Percentiles rank a stretch among this genome's conserved stretches.
Conservation (phyloP, 2,888 invertebrate genomes). For the Chloroclystis v-ata region DNA sequence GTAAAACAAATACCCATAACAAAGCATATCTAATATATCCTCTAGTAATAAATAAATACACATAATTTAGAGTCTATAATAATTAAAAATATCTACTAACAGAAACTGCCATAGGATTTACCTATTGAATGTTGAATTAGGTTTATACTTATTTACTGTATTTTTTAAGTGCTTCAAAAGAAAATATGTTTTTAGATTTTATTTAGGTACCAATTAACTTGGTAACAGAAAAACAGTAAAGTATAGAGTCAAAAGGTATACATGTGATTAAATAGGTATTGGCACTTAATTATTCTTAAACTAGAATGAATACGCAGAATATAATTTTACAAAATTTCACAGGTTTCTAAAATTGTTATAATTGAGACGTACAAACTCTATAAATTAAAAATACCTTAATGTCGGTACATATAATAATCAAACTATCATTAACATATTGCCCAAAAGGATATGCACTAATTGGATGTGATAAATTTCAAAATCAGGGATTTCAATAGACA, state of each 20-base stretch:
- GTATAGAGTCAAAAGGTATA: too few species aligned
- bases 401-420: too few species aligned
- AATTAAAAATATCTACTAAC: slow-evolving; percentile 9
- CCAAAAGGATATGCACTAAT: slow-evolving; percentile 52
- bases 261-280: slow-evolving; percentile 33
- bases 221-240: too few species aligned
- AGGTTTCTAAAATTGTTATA: too few species aligned
- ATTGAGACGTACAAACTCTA: too few species aligned
- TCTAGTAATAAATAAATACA: slow-evolving; percentile 31
- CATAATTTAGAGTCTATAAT: not conserved
- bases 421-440: slow-evolving; percentile 39
- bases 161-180: too few species aligned
- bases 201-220: too few species aligned
- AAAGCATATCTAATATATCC: slow-evolving; percentile 31
- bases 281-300: slow-evolving; percentile 45
- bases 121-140: too few species aligned
- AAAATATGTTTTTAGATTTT: too few species aligned
- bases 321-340: not conserved
- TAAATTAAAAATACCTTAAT: too few species aligned
- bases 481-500: slow-evolving; percentile 7
- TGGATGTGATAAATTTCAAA: slow-evolving; percentile 38
- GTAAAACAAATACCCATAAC: slow-evolving; percentile 28
- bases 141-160: too few species aligned
- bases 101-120: not conserved
- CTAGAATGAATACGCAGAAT: slow-evolving; percentile 17